Percentiles rank a stretch among this genome's conserved stretches.
phyloP scores from a whole-genome alignment of 2,113 vertebrate genomes.

The Ondatra zibethicus region DNA sequence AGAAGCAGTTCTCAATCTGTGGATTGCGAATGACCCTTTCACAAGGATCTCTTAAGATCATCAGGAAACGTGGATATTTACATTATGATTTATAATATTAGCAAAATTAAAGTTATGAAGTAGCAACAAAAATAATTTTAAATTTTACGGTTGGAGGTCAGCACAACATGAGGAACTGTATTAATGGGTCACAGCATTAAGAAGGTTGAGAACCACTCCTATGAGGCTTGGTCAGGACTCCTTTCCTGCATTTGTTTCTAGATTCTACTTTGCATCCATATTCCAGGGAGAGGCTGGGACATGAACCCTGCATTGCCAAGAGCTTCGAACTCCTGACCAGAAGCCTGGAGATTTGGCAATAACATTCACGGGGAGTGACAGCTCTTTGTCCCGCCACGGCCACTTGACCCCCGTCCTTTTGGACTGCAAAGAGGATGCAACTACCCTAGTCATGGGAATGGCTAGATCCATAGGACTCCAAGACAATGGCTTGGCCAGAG shows the following conservation, averaged over 20 bases:
- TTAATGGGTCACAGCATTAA: background rate
- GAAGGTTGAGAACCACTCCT: background rate
- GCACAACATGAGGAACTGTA: background rate
- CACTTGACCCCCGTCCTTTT: conserved; percentile 46
- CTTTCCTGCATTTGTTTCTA: background rate
- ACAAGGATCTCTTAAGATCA: background rate
- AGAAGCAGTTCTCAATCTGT: background rate
- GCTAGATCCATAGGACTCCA: conserved; percentile 15
- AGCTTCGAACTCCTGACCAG: background rate
- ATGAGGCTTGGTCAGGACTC: background rate
- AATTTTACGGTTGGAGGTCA: background rate
- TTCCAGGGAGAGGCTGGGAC: background rate
- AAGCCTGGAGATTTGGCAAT: background rate
- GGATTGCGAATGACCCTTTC: background rate
- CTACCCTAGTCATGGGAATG: conserved; percentile 82
- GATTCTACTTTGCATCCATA: background rate
- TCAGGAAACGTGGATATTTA: background rate
- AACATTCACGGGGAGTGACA: background rate
- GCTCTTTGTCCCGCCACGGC: background rate
- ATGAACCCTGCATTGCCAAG: background rate
- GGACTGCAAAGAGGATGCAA: conserved; percentile 65
- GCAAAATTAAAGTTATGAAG: background rate
- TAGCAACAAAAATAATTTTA: background rate
- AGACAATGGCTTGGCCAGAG: conserved; percentile 84
- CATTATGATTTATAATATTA: background rate